Evolutionary conservation across 2,113 vertebrate species (phyloP), one percentile per base, ranked within the genome.

Genomic region (Eonycteris spelaea): DNA sequence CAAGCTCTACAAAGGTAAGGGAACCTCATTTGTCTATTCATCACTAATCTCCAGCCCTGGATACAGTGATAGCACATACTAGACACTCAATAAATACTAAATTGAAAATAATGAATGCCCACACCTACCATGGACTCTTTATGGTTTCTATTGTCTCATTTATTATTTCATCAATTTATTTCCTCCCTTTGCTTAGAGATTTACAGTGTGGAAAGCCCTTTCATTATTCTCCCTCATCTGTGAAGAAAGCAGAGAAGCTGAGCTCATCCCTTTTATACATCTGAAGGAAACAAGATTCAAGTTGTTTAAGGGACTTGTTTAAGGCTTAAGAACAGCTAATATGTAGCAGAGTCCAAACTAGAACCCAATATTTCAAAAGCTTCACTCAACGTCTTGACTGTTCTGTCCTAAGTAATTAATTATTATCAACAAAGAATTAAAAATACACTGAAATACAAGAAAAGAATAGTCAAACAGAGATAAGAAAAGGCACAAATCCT

Each of bases 121-220:
- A 86, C 65, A 73, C 18, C 30, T 71, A 74, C 92, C 90, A 83
- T 57, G 57, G 91, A 78, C 79, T 86, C 68, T 82, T 89, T 83
- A 61, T 74, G 24, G 21, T 67, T 88, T 96, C 53, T 86, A 26
- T 14, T 33, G 40, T 85, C 30, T 75, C 53, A 7, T 83, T 90
- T 95, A 86, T 86, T 82, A 57, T 95, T 93, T 79, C 24, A 59
- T 67, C 88, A 90, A 28, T 95, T 82, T 33, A n/a, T 90, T 96
- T 89, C 78, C 78, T 94, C 55, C n/a, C 16, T 95, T 55, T 84
- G 55, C 90, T 92, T 93, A 97, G 83, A 86, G 63, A 85, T 61
- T 40, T 89, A 86, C 22, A 89, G 48, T 71, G 90, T 75, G 21
- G 16, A 59, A 90, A 75, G 77, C 22, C 6, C 22, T 85, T 86